These are phyloP conservation scores for Diarsia mendica DNA, from an alignment of 2,888 invertebrate species.

Conservation along the genomic window DNA sequence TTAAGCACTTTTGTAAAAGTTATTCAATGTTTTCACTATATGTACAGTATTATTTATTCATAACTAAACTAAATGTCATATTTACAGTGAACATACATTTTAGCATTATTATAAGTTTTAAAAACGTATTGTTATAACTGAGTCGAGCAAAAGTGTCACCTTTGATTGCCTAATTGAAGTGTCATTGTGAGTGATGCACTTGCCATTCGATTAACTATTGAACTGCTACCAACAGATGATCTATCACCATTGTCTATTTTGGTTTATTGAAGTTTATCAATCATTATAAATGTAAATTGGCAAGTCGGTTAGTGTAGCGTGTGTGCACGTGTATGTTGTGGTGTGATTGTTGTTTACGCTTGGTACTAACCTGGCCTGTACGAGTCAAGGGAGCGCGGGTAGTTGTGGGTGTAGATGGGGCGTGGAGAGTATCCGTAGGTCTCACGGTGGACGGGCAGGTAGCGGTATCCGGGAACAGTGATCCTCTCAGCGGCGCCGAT, in stretches of 20 bases:
- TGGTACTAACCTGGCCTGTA: conserved; percentile 96
- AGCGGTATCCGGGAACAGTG: conserved; percentile 96
- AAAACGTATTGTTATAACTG: conserved; percentile 44
- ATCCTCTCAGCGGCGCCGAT: conserved; percentile 95
- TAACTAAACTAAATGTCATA: conserved; percentile 56
- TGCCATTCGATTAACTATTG: conserved; percentile 75
- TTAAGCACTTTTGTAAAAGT: conserved; percentile 48
- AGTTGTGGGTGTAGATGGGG: conserved; percentile 96
- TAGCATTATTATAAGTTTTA: conserved; percentile 24
- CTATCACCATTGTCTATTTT: conserved; percentile 68
- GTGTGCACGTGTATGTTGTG: conserved; percentile 53
- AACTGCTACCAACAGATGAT: conserved; percentile 66
- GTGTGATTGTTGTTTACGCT: conserved; percentile 37
- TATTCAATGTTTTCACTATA: conserved; percentile 58
- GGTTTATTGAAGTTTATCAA: conserved; percentile 52
- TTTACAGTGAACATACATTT: conserved; percentile 58
- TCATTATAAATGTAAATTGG: conserved; percentile 61
- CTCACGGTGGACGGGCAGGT: conserved; percentile 97
- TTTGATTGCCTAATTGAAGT: conserved; percentile 72
- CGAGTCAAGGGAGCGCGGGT: conserved; percentile 93
- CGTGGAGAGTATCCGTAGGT: conserved; percentile 97
- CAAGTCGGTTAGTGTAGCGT: conserved; percentile 73
- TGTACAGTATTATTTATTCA: conserved; percentile 68
- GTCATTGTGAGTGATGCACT: conserved; percentile 70
- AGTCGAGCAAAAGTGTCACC: conserved; percentile 63